Conservation (phyloP, 2,113 vertebrate species). For the Eurypyga helias region DNA sequence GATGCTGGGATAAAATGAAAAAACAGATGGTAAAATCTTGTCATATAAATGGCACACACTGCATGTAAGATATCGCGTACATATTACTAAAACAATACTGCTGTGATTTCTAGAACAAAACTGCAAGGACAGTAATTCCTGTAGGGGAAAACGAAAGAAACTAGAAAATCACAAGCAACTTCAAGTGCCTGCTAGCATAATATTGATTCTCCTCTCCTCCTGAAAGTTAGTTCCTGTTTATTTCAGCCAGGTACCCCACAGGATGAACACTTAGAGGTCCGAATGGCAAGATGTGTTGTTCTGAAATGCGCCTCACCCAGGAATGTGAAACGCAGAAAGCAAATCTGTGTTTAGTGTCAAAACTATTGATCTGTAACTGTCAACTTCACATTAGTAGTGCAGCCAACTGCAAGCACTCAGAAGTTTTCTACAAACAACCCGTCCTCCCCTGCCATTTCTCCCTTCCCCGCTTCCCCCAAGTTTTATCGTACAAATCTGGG, state of each 20-base stretch:
- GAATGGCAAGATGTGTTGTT: neutral
- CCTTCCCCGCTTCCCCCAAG: neutral
- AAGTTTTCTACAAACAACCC: neutral
- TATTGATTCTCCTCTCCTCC: neutral
- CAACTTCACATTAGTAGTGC: neutral
- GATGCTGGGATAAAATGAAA: neutral
- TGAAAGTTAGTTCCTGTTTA: neutral
- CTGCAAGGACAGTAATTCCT: neutral
- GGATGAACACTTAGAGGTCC: neutral
- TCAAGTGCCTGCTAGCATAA: neutral
- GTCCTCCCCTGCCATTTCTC: neutral
- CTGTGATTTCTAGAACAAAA: neutral
- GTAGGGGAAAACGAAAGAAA: neutral
- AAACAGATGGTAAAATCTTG: neutral
- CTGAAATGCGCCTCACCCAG: neutral
- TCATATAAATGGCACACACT: neutral
- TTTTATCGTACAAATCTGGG: neutral
- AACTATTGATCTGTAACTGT: neutral
- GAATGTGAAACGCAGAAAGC: neutral
- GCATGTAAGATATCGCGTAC: neutral
- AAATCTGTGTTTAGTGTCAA: neutral
- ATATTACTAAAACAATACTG: neutral
- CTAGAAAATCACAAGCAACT: conserved; percentile 4
- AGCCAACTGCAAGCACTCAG: neutral
- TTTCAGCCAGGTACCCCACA: neutral